Base-by-base conservation (phyloP, 2,113 vertebrate genomes). In the Muntiacus muntjak region DNA sequence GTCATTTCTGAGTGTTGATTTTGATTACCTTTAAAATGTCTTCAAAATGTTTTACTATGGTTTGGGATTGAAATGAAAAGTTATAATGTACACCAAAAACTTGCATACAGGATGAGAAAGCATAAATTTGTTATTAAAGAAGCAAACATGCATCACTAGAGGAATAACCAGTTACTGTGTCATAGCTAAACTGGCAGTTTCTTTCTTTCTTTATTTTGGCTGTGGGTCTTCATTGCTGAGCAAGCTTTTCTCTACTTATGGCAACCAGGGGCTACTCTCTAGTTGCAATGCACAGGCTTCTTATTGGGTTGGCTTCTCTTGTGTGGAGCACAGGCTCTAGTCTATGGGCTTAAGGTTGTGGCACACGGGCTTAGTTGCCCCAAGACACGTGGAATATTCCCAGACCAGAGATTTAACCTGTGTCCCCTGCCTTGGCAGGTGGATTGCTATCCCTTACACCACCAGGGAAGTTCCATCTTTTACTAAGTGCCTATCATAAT, bases 41-140 rank as follows among this genome's bases (percentile, higher is more conserved):
- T 90, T 94, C 45, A 92, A 76, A 92, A 58, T 47, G 57, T 82
- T 96, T 87, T 40, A 74, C 36, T 57, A 11, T 74, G 54, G 89
- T 40, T 90, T 91, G 90, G 52, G 91, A 91, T 26, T 78, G 23
- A 96, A 95, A 90, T 79, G 50, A 87, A 92, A 93, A 94, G 82
- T 50, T 84, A 87, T 3, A 7, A 54, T 43, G 7, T 23, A 33
- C 36, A 71, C 21, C 6, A 91, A 92, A 93, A 50, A 33, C 17
- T 52, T 81, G 54, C 25, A 57, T 74, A 89, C 36, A 95, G 30
- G 87, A 19, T 11, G 71, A 11, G 50, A 84, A 11, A 88, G 15
- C 11, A 85, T 26, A 86, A 2, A 21, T 60, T 79, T 95, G 52
- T 62, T 85, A 91, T 64, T 71, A 62, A 89, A 94, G 64, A 47